phyloP scores from a whole-genome alignment of 2,888 invertebrate species.

The Ochropleura plecta region DNA sequence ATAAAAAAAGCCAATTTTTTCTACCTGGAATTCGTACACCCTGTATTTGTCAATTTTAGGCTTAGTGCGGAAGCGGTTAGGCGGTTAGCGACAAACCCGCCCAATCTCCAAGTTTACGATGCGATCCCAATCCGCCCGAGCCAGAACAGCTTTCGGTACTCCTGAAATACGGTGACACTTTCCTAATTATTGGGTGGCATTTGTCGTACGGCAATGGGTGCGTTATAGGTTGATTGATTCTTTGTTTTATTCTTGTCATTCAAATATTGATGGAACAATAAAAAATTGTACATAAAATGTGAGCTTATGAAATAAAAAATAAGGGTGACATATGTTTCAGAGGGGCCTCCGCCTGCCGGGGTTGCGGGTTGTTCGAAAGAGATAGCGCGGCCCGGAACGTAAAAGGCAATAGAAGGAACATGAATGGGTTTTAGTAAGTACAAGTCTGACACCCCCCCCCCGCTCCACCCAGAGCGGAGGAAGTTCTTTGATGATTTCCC shows the following conservation, averaged over 20 bases:
- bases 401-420: too few species aligned
- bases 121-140: slow-evolving; percentile 50
- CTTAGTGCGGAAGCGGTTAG: slow-evolving; percentile 57
- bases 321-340: too few species aligned
- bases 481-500: too few species aligned
- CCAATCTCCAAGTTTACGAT: slow-evolving; percentile 72
- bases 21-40: slow-evolving; percentile 16
- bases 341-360: too few species aligned
- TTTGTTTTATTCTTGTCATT: neutral
- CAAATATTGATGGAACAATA: neutral
- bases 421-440: too few species aligned
- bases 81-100: slow-evolving; percentile 63
- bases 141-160: slow-evolving; percentile 41
- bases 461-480: too few species aligned
- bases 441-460: too few species aligned
- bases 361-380: too few species aligned
- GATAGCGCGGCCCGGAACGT: too few species aligned
- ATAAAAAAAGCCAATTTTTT: neutral
- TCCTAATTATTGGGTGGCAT: slow-evolving; percentile 47
- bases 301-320: too few species aligned
- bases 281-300: neutral
- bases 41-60: slow-evolving; percentile 61
- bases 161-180: slow-evolving; percentile 55
- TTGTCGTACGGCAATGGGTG: neutral
- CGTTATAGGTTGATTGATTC: neutral